Evolutionary conservation across 2,888 invertebrate species (phyloP).

Genomic region (Lasioglossum vierecki): DNA sequence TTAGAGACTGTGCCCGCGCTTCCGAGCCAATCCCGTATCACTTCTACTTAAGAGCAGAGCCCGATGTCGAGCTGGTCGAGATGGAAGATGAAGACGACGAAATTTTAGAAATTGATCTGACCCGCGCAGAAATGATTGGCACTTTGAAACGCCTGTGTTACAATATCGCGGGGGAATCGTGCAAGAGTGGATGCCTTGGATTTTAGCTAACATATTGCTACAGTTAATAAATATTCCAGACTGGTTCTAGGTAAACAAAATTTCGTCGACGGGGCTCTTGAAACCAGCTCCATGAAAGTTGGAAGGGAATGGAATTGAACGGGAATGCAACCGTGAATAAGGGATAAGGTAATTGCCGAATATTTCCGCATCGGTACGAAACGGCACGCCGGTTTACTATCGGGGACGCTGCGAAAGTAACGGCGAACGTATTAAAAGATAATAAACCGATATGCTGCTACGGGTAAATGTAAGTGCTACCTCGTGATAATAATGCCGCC

Average conservation of each 20-base stretch:
- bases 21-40: conserved; percentile 70
- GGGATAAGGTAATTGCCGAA: conserved; percentile 20
- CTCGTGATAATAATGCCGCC: conserved; percentile 44
- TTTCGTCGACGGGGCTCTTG: too few relatives aligned
- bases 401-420: conserved; percentile 17
- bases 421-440: conserved; percentile 42
- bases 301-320: neutral
- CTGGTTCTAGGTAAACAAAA: neutral
- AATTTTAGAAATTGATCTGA: conserved; percentile 61
- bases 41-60: conserved; percentile 64
- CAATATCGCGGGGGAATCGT: conserved; percentile 72
- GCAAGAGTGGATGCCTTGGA: conserved; percentile 61
- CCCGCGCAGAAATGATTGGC: conserved; percentile 67
- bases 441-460: conserved; percentile 25
- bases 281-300: neutral
- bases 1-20: conserved; percentile 49
- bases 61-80: conserved; percentile 66
- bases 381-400: neutral
- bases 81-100: conserved; percentile 71
- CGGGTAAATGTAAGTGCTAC: conserved; percentile 39
- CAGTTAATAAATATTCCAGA: neutral
- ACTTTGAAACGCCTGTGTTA: conserved; percentile 67
- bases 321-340: neutral
- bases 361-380: neutral
- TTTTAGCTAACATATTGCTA: conserved; percentile 21